Evolutionary conservation across 2,113 vertebrate species (phyloP).

Genomic region (Pedionomus torquatus): DNA sequence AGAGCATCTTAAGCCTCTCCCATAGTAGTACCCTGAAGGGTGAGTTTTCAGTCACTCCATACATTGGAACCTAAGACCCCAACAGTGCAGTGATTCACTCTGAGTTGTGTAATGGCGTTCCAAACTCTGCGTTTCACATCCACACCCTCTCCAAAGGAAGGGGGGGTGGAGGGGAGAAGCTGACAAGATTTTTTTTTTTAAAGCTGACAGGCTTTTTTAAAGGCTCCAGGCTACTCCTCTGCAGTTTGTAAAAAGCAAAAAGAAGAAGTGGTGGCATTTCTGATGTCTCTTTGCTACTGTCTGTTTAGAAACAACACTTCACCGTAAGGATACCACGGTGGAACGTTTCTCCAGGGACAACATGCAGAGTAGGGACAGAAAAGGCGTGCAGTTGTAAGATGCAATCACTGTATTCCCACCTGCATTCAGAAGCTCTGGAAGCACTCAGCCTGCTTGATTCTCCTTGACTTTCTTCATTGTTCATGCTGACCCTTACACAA

Average conservation of each 20-base stretch:
- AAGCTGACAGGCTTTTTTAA: not conserved
- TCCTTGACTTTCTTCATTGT: not conserved
- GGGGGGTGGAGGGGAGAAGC: not conserved
- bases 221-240: not conserved
- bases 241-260: not conserved
- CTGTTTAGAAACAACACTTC: not conserved
- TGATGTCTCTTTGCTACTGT: not conserved
- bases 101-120: not conserved
- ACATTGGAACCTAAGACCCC: not conserved
- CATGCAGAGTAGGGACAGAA: not conserved
- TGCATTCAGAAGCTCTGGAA: not conserved
- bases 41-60: not conserved
- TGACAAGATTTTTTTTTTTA: not conserved
- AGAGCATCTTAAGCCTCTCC: not conserved
- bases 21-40: not conserved
- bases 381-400: not conserved
- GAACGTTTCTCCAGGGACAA: not conserved
- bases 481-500: not conserved
- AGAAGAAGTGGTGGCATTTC: not conserved
- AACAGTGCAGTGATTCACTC: not conserved
- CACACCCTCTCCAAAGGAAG: not conserved
- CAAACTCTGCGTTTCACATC: slow-evolving; percentile 16
- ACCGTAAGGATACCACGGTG: not conserved
- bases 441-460: not conserved
- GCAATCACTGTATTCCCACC: not conserved